Base-by-base conservation (phyloP, 2,888 invertebrate genomes). In the Rotaria magnacalcarata region DNA sequence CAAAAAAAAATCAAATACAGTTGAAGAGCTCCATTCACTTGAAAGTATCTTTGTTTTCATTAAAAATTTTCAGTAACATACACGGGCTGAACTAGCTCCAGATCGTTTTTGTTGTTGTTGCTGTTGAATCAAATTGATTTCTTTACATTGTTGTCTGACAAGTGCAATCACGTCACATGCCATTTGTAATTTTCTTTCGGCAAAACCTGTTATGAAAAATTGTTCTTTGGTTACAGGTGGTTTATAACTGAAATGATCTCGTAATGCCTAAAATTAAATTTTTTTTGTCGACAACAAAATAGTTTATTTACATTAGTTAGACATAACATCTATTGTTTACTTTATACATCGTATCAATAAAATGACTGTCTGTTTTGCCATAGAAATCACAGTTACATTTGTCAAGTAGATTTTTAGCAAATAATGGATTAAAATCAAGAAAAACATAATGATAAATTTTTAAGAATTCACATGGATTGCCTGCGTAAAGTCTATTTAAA, bases 151-250 rank as follows among this genome's bases (percentile, higher is more conserved):
- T 56, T 86, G 58, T 7, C 56, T 27, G 3, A 86, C 41, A 6
- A 84, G 27, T 34, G 75, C 41, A 8, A 86, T 86, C 14, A 86
- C 85, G 21, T 86, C 86, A 52, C 56, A 54, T 10, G 86, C 85
- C 86, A 86, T 86, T 56, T 85, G 75, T 21, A 85, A 75, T 85
- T 86, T 86, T 47, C 85, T 84, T 85, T 85, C 80, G 50, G 86
- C 86, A 50, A 85, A 86, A 50, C 85, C 85, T 24, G 86, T 86
- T 56, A 75, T 85, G 80, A 86, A 86, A 60, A 86, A 86, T 84
- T 86, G 86, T 21, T 86, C 86, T 43, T 86, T 86, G 1, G 86
- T 86, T 34, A 86, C 58, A 34, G 85, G 56, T 34, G 86, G 86
- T 34, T 85, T 85, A 84, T 86, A 86, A 52, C 58, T 84, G n/a